phyloP scores from a whole-genome alignment of 2,797 vertebrate species.

The Nothura maculosa region DNA sequence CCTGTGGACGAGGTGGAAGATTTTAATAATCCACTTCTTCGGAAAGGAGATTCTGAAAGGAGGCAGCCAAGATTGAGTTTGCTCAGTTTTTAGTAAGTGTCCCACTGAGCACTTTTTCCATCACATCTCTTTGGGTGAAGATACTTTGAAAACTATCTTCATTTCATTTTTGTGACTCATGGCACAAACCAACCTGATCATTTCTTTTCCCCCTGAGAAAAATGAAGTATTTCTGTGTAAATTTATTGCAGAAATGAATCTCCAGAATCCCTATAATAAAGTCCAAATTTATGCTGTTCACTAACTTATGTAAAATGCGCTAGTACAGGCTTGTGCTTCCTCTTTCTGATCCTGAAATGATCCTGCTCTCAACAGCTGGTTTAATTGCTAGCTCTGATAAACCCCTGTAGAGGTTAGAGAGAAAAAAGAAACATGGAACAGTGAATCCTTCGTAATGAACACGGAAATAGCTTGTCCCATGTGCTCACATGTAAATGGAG shows the following conservation, averaged over 20 bases:
- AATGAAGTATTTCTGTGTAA: neutral
- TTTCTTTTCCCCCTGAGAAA: neutral
- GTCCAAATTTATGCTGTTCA: neutral
- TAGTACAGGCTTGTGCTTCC: neutral
- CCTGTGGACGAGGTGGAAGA: neutral
- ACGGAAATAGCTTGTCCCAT: neutral
- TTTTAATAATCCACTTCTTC: neutral
- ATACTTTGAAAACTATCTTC: neutral
- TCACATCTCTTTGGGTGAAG: neutral
- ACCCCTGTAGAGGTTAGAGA: neutral
- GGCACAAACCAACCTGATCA: neutral
- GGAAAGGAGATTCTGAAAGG: neutral
- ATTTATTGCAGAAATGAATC: neutral
- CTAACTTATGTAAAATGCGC: neutral
- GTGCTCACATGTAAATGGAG: neutral
- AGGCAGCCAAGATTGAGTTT: neutral
- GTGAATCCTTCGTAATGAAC: neutral
- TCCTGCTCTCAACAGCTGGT: neutral
- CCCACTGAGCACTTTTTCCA: neutral
- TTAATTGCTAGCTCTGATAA: neutral
- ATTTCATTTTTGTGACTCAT: neutral
- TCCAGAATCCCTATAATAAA: neutral
- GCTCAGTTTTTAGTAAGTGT: neutral
- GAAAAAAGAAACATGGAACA: neutral
- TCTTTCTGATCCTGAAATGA: neutral